Evolutionary conservation across 64 coral and sea anemone genomes (phyloP).

Genomic region (Anthopleura sola): DNA sequence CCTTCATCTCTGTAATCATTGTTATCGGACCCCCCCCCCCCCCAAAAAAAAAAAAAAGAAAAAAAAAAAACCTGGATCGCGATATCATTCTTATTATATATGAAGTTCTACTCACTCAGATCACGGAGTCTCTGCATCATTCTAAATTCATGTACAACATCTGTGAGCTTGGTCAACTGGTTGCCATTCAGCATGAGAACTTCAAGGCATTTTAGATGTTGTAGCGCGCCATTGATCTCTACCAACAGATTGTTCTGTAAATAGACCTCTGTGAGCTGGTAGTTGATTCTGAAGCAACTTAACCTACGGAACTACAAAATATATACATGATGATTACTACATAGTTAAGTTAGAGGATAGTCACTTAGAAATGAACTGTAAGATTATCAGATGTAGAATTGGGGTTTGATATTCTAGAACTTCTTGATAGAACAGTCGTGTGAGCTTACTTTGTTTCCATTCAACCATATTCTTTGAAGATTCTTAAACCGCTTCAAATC

Average conservation of each 20-base stretch:
- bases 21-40: no score
- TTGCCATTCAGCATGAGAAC: slow-evolving; percentile 94
- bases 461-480: slow-evolving; percentile 82
- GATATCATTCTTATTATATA: no score
- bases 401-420: no score
- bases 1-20: neutral
- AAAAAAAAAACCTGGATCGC: no score
- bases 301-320: slow-evolving; percentile 76
- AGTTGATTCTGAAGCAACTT: slow-evolving; percentile 77
- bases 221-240: slow-evolving; percentile 75
- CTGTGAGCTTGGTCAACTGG: slow-evolving; percentile 82
- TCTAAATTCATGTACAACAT: slow-evolving; percentile 90
- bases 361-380: neutral
- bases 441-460: slow-evolving; percentile 72
- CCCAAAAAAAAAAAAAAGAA: no score
- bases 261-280: slow-evolving; percentile 72
- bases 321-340: neutral
- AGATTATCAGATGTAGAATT: no score
- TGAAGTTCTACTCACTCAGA: slow-evolving; percentile 66
- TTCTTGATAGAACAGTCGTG: no score
- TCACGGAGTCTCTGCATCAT: slow-evolving; percentile 73
- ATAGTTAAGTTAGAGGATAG: neutral
- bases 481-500: slow-evolving; percentile 66
- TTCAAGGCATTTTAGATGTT: slow-evolving; percentile 77
- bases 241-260: slow-evolving; percentile 86